Base-by-base conservation (phyloP, 2,888 invertebrate genomes). In the Cantharis rufa region DNA sequence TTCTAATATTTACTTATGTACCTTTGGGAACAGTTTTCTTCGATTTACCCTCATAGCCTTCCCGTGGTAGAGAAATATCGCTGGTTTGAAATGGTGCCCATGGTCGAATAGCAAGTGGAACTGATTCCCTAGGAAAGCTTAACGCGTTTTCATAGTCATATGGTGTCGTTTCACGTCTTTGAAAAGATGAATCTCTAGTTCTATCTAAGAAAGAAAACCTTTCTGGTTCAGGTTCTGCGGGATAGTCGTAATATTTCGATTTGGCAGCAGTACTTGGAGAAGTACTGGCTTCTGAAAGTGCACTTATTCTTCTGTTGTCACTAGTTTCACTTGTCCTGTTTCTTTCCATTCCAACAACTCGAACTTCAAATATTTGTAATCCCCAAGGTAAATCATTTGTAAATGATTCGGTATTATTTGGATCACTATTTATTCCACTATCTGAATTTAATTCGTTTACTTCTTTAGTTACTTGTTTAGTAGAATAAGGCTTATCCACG, bases 81-180 rank as follows among this genome's bases (percentile, higher is more conserved):
- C 74, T 74, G 28, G 28, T 21, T 10, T 11, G 16, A 63, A 70
- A 70, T 10, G 74, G 74, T 1, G 74, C 70, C 74, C 74, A 75
- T 61, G 68, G 68, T 71, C 71, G 61, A 15, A 27, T 7, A 48
- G 15, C 15, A 18, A 70, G 64, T n/a, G 21, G 32, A 32, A 27
- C 21, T n/a, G 48, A 48, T 48, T 48, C 48, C 7, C 48, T 48
- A 7, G 48, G 48, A 7, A 7, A 4, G n/a, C 9, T n/a, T n/a
- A n/a, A 0, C 0, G 9, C 4, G n/a, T n/a, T 5, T n/a, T 48
- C 13, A 1, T 9, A 1, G n/a, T 48, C 48, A 7, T 2, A n/a
- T 48, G n/a, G 2, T n/a, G 48, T 4, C n/a, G 32, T 48, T 1
- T 48, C 48, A 7, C n/a, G n/a, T 48, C 48, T 32, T 32, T 13